Conservation (phyloP, 2,113 vertebrate genomes). For the Ailuropoda melanoleuca region DNA sequence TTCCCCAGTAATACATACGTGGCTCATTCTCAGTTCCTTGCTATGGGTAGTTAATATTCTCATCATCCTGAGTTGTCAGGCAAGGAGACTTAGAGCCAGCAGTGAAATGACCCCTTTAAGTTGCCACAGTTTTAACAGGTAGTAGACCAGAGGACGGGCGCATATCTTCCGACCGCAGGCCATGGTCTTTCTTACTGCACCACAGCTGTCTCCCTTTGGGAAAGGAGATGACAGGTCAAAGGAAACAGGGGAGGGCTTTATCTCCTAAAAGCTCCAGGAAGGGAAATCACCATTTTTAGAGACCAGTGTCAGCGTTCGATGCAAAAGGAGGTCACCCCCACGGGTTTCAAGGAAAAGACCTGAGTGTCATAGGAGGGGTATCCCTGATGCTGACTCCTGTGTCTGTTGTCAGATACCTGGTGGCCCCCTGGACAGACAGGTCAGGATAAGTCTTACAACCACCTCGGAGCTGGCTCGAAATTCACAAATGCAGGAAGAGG, state of each 20-base stretch:
- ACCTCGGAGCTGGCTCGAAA: not conserved
- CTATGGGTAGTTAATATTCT: not conserved
- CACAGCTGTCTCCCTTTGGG: not conserved
- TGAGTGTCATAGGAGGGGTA: rapidly evolving
- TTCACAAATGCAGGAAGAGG: not conserved
- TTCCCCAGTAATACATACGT: not conserved
- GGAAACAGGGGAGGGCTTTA: not conserved
- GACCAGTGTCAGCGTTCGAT: not conserved
- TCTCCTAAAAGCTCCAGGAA: not conserved
- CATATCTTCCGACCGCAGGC: not conserved
- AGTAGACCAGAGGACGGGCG: not conserved
- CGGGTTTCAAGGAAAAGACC: not conserved
- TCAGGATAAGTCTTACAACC: not conserved
- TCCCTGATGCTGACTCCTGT: not conserved
- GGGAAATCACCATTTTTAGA: not conserved
- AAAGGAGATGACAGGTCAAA: not conserved
- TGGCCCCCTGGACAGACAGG: not conserved
- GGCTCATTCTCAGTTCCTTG: not conserved
- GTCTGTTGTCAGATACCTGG: not conserved
- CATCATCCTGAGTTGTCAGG: not conserved
- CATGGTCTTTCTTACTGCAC: not conserved
- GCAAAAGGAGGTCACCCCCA: not conserved
- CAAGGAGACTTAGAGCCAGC: not conserved
- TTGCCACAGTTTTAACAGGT: not conserved
- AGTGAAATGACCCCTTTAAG: not conserved